These are phyloP conservation scores for Prosopocoilus inquinatus DNA, from an alignment of 2,888 invertebrate genomes.

Conservation along the genomic window DNA sequence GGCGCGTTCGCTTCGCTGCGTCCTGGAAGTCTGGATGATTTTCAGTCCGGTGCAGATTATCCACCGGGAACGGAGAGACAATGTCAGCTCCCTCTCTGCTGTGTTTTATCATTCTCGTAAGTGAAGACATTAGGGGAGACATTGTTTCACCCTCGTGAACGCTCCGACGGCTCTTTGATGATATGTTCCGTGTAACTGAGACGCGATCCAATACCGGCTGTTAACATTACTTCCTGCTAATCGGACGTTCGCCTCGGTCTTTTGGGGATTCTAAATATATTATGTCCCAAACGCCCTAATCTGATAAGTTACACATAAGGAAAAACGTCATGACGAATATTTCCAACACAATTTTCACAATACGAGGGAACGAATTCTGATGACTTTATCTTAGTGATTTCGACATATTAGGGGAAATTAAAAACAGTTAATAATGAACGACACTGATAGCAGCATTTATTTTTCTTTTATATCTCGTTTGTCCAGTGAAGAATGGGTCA, in stretches of 20 bases:
- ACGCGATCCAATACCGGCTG: slow-evolving; percentile 26
- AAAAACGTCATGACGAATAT: too few relatives aligned
- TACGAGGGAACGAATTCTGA: too few relatives aligned
- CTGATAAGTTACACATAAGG: too few relatives aligned
- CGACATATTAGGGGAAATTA: too few relatives aligned
- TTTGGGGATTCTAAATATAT: too few relatives aligned
- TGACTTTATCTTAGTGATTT: too few relatives aligned
- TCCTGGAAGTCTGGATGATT: slow-evolving; percentile 21
- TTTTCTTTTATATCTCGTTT: too few relatives aligned
- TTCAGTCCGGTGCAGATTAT: slow-evolving; percentile 24
- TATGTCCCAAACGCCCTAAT: too few relatives aligned
- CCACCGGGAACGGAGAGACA: slow-evolving; percentile 24
- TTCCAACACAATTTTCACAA: too few relatives aligned
- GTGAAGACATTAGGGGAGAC: slow-evolving; percentile 31
- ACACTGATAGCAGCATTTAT: too few relatives aligned
- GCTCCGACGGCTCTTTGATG: slow-evolving; percentile 28
- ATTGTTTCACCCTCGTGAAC: slow-evolving; percentile 29
- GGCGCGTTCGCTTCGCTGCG: slow-evolving; percentile 23
- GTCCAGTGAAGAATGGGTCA: too few relatives aligned
- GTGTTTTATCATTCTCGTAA: slow-evolving; percentile 23
- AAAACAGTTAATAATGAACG: too few relatives aligned
- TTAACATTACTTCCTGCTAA: slow-evolving; percentile 24
- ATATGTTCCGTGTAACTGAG: slow-evolving; percentile 26
- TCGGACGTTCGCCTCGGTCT: slow-evolving; percentile 14
- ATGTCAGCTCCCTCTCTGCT: slow-evolving; percentile 26